Evolutionary conservation across 1,140 invertebrate genomes (phyloP).

Genomic region (Vollenhovia emeryi): DNA sequence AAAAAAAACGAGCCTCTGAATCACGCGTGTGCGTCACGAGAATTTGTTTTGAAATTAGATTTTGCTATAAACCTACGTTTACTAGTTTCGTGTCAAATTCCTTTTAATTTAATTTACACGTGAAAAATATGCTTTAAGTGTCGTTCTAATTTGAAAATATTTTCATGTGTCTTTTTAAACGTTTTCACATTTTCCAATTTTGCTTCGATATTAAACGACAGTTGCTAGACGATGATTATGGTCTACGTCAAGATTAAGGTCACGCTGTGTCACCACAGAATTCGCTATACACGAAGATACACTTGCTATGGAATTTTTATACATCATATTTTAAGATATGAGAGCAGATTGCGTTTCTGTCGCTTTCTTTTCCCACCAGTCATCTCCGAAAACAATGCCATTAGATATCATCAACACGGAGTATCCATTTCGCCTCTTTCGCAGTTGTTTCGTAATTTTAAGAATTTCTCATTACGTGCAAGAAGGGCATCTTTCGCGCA

Average conservation of each 20-base stretch:
- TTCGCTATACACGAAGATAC: background rate
- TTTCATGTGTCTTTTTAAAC: background rate
- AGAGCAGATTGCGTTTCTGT: constrained; percentile 62
- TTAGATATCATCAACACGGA: constrained; percentile 45
- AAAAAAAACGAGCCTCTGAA: background rate
- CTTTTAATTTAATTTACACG: constrained; percentile 2
- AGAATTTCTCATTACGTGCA: background rate
- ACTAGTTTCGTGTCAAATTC: background rate
- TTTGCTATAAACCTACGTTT: background rate
- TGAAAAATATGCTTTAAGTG: background rate
- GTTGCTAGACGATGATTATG: background rate
- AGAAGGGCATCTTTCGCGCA: background rate
- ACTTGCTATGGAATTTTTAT: constrained; percentile 61
- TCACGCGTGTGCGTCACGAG: background rate
- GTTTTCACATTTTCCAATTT: background rate
- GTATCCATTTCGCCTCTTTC: background rate
- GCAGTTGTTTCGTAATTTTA: too few species aligned
- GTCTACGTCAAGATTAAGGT: constrained; percentile 17
- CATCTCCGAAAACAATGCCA: background rate
- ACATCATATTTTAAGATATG: constrained; percentile 68
- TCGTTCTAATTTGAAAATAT: background rate
- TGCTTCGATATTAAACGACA: background rate
- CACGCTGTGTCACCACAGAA: background rate
- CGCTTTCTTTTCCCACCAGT: background rate
- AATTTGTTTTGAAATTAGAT: background rate